Evolutionary conservation across 1,140 invertebrate genomes (phyloP), one percentile per base, ranked within the genome.

Genomic region (Hetaerina americana): DNA sequence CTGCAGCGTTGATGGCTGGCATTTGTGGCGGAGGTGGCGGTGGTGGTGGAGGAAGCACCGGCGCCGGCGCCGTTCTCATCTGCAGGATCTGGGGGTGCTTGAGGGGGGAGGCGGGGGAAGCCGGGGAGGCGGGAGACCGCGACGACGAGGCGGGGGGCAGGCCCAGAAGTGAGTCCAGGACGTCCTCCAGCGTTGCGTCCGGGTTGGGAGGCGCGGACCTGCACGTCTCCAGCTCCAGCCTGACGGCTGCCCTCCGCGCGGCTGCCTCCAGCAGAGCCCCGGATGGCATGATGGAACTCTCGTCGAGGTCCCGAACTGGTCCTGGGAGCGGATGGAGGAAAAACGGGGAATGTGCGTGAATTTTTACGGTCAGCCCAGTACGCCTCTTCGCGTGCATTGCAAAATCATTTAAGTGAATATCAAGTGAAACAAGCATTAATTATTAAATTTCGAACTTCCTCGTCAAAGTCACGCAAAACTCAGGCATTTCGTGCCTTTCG

Each of bases 151-250:
- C 86, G 74, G 89, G 87, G 68, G 91, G 89, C 76, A 95, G 86
- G 75, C 92, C 93, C 78, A 95, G 86, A 75, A 96, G 87, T 71
- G 92, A 93, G 81, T 95, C 93, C 79, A 96, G 85, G 70, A 96
- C 94, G 84, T 97, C 94, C 84, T 96, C 94, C 79, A 96, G 85
- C 66, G 92, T 95, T 68, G 93, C 92, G 72, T 90, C 87, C 68
- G 91, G 89, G 76, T 90, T 92, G 66, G 78, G 77, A 69, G 80
- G 81, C 78, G 80, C 82, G 77, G 81, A 81, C 3, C 77, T 80
- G 80, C 74, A 79, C 76, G 76, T 79, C 77, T 79, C 77, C 79
- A 77, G 77, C 77, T 74, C 81, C 78, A 76, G 40, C 15, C 22
- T 2, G 10, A 57, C 10, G 22, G 40, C 40, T n/a, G 40, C 40